Base-by-base conservation (phyloP, 2,113 vertebrate species). In the Seriola aureovittata region DNA sequence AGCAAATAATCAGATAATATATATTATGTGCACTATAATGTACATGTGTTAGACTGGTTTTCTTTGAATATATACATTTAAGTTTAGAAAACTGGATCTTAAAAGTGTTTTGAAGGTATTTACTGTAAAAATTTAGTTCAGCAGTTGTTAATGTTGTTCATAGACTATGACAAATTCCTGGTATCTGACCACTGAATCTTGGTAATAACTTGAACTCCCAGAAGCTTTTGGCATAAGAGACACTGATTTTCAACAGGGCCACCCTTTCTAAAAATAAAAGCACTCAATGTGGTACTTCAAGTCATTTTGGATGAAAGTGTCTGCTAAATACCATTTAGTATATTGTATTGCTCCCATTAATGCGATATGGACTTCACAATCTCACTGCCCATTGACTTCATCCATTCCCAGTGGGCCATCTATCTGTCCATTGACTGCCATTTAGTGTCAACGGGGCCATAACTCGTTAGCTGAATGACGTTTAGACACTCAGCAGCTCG, bases 311-410 rank as follows among this genome's bases (percentile, higher is more conserved):
- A 90, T 80, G 80, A 88, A 91, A 90, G 90, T 94, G 91, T 91
- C 92, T 84, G 91, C 92, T 92, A 91, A 93, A 93, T 91, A 91
- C 88, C 91, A 88, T 94, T 93, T 93, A 93, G 82, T 84, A 89
- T 92, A 92, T 92, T 88, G 89, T 91, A 91, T 89, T 78, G 69
- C 86, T 82, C 55, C 91, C 88, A 92, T 93, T 93, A 94, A 80
- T 82, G 91, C 85, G 77, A 86, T 89, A 86, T 81, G 80, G 75
- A 89, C 68, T 87, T 86, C 86, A 85, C 84, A 85, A 58, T 84
- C 83, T 81, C 79, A 75, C 81, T 84, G 85, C 70, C 83, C 85
- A 86, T 86, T 90, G 86, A 90, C 93, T 94, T 87, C 82, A 80
- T 87, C 78, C 82, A 74, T 91, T 92, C 89, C 89, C 86, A 38